Conservation (phyloP, 2,888 invertebrate genomes). For the Nomada flava region DNA sequence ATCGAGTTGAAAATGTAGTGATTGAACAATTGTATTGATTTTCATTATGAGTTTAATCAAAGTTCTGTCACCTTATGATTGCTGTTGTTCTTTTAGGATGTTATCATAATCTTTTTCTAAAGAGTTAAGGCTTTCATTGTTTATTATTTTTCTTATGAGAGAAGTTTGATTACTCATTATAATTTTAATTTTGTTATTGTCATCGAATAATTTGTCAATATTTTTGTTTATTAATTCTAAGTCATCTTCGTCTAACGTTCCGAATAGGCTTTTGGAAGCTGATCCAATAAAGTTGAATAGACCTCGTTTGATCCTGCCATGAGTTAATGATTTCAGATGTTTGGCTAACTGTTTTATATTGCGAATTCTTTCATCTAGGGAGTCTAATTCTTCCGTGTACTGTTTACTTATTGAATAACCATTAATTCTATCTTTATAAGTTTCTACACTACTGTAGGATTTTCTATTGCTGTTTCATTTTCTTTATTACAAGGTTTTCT, state of each 20-base stretch:
- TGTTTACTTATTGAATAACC: not conserved
- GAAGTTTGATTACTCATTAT: conserved; percentile 4
- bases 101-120: not conserved
- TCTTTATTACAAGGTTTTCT: no score
- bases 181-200: not conserved
- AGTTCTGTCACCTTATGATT: no score
- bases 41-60: not conserved
- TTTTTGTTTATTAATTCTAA: not conserved
- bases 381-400: not conserved
- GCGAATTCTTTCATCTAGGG: not conserved
- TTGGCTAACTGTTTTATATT: not conserved
- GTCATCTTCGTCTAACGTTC: not conserved
- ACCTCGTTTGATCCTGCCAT: not conserved
- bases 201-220: not conserved
- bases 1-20: conserved; percentile 2
- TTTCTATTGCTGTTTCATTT: no score
- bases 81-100: no score
- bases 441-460: not conserved
- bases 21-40: not conserved
- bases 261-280: not conserved
- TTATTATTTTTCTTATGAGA: not conserved
- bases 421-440: not conserved
- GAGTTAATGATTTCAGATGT: not conserved
- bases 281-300: not conserved
- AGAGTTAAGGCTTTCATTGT: not conserved